phyloP scores from a whole-genome alignment of 2,888 invertebrate species.

The Pyrochroa serraticornis region DNA sequence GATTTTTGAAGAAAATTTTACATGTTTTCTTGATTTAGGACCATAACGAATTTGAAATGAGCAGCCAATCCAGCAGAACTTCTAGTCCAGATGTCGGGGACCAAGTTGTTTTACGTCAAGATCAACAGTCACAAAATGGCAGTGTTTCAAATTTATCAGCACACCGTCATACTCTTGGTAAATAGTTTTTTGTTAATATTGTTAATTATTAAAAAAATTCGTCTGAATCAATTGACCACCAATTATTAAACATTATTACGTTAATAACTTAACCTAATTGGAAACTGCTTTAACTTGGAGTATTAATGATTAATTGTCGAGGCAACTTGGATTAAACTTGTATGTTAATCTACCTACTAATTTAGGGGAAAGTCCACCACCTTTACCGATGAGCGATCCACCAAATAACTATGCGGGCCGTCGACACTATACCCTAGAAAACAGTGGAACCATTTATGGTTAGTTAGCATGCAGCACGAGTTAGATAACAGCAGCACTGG shows the following conservation, averaged over 20 bases:
- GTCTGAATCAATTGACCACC: constrained; percentile 2
- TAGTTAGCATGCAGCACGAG: constrained; percentile 45
- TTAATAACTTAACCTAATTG: constrained; percentile 1
- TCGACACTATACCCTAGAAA: constrained; percentile 49
- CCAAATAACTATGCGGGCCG: constrained; percentile 54
- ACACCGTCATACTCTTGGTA: constrained; percentile 53
- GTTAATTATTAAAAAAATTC: background rate
- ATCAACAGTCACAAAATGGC: constrained; percentile 52
- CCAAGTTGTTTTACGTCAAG: constrained; percentile 50
- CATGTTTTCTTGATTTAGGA: constrained; percentile 40
- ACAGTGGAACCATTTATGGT: constrained; percentile 54
- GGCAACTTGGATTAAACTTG: too few species aligned
- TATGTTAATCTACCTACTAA: constrained; percentile 35
- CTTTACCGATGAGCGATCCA: constrained; percentile 65
- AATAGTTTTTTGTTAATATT: constrained; percentile 12
- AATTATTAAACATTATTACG: constrained; percentile 4
- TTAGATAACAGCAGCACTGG: constrained; percentile 30
- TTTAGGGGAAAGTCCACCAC: constrained; percentile 64
- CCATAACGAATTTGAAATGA: constrained; percentile 54
- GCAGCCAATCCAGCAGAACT: constrained; percentile 63
- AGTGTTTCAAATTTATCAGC: constrained; percentile 38
- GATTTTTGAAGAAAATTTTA: background rate
- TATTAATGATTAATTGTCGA: constrained; percentile 3
- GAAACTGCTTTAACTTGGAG: background rate
- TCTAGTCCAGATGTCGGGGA: constrained; percentile 62